Evolutionary conservation across 2,113 vertebrate species (phyloP), one percentile per base, ranked within the genome.

Genomic region (Seriola aureovittata): DNA sequence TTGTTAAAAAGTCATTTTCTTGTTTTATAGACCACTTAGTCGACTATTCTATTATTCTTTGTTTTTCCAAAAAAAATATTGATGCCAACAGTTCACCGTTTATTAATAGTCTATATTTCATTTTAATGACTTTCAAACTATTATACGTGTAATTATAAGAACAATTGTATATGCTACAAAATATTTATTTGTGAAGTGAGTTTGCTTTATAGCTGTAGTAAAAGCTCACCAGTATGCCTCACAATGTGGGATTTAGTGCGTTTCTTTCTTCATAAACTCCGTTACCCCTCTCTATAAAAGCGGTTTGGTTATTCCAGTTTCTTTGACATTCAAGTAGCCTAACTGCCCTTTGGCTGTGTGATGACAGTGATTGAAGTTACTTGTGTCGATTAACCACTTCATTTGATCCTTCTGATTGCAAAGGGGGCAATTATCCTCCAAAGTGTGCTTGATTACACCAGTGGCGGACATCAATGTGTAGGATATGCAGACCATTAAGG

Each of bases 391-490:
- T 92, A 94, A 94, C 91, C 75, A 86, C 88, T 93, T 87, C 81
- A 93, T 94, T 94, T 95, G 94, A 95, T 95, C 94, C 90, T 48
- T 85, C 79, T 93, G 92, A 94, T 95, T 92, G 91, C 88, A 84
- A 89, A 89, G 89, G 92, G 82, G 64, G 82, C 90, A 94, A 89
- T 94, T 93, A 93, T 90, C 82, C 92, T 88, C 93, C 91, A 91
- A 90, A 94, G 93, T 94, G 93, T 87, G 92, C 86, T 91, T 93
- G 90, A 93, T 92, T 93, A 92, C 92, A 93, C 91, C 80, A 91
- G 90, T 75, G 84, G 83, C 75, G 87, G 85, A 93, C 94, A 95
- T 95, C 93, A 94, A 91, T 93, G 93, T 86, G 88, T 78, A 85
- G 87, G 90, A 93, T 92, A 92, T 93, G 92, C 89, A 85, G 87